These are phyloP conservation scores for Phylloscopus whistleri DNA, from an alignment of 2,113 vertebrate genomes.

Conservation along the genomic window DNA sequence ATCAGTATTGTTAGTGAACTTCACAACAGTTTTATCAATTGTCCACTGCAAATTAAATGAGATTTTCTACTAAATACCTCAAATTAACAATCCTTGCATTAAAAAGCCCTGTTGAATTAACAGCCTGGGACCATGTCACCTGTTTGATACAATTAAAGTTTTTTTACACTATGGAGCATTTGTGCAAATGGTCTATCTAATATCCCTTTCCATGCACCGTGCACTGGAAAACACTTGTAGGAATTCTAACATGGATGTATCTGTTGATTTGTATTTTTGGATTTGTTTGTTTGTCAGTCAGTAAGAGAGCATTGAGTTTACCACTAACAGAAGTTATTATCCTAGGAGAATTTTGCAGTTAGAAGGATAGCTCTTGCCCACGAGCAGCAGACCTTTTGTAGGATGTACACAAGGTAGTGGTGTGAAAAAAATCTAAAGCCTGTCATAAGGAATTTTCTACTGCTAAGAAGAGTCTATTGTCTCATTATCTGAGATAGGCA, in stretches of 20 bases:
- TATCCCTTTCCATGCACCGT: not conserved
- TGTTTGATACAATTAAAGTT: not conserved
- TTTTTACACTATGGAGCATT: not conserved
- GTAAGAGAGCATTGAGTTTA: not conserved
- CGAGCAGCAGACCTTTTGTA: not conserved
- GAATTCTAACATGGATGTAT: not conserved
- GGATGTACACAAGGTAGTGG: not conserved
- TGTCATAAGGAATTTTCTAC: not conserved
- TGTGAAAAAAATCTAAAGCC: not conserved
- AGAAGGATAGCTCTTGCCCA: not conserved
- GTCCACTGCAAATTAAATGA: not conserved
- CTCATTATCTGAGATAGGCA: not conserved
- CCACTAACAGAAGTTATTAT: not conserved
- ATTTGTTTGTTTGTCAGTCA: not conserved
- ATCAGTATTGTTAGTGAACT: not conserved
- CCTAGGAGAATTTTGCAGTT: not conserved
- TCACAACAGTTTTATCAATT: not conserved
- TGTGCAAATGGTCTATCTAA: not conserved
- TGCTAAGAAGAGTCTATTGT: not conserved
- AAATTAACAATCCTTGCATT: not conserved
- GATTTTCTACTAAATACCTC: not conserved
- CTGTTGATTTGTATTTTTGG: not conserved
- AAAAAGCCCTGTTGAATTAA: not conserved
- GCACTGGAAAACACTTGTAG: not conserved
- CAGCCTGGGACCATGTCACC: not conserved